Conservation (phyloP, 2,113 vertebrate genomes). For the Passerina amoena region DNA sequence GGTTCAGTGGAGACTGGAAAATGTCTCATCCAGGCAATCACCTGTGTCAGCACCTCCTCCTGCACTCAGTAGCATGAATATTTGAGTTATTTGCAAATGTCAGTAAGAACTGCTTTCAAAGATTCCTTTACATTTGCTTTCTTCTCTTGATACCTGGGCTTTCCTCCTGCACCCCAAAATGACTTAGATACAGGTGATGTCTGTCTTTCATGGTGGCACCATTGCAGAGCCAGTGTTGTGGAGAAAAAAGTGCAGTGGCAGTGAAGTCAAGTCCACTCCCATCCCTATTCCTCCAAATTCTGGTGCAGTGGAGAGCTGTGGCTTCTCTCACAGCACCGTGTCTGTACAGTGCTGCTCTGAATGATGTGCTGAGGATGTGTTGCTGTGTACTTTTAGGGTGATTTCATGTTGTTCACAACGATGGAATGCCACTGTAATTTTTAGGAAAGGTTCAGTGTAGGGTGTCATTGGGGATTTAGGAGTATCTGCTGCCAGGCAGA, state of each 20-base stretch:
- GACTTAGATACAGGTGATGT: fast-evolving
- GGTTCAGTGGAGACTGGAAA: background rate
- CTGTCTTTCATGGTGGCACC: background rate
- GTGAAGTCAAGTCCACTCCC: background rate
- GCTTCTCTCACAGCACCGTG: background rate
- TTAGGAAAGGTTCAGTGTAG: background rate
- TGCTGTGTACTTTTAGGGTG: background rate
- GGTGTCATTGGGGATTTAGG: background rate
- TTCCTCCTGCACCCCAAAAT: background rate
- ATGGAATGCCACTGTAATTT: background rate
- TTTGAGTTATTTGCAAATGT: background rate
- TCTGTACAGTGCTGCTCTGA: fast-evolving
- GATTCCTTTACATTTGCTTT: background rate
- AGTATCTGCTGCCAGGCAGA: background rate
- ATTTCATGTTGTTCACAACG: background rate
- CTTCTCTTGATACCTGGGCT: background rate
- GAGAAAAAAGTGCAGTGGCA: background rate
- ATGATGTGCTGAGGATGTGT: background rate
- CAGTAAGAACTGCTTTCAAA: background rate
- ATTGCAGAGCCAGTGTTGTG: background rate
- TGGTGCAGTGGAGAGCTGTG: background rate
- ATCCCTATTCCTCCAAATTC: background rate
- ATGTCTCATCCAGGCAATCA: background rate
- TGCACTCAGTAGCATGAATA: background rate
- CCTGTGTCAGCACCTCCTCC: background rate